Conservation (phyloP, 1,140 invertebrate species). For the Pseudomyrmex concolor region DNA sequence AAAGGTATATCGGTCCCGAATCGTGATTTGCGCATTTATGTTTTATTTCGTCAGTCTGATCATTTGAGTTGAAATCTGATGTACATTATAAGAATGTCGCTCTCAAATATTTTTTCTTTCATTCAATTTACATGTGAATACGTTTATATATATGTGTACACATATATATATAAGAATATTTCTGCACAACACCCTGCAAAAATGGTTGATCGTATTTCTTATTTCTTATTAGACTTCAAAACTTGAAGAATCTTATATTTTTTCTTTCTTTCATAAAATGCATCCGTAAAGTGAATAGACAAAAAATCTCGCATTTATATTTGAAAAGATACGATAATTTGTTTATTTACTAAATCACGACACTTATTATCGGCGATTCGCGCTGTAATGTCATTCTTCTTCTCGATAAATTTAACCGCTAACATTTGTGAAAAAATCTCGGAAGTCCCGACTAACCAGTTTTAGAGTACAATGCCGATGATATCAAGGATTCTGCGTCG, state of each 20-base stretch:
- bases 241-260: no score
- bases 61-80: conserved; percentile 23
- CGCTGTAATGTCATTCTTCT: not conserved
- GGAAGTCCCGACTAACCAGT: conserved; percentile 3
- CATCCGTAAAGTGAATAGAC: not conserved
- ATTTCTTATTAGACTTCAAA: no score
- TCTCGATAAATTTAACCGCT: conserved; percentile 7
- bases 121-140: no score
- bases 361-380: not conserved
- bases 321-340: not conserved
- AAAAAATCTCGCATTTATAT: not conserved
- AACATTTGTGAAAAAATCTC: conserved; percentile 54
- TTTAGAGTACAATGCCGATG: conserved; percentile 56
- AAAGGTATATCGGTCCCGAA: conserved; percentile 33
- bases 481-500: conserved; percentile 54
- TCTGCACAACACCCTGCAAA: no score
- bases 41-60: no score
- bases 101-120: not conserved
- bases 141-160: no score
- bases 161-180: no score
- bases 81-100: not conserved
- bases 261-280: not conserved
- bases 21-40: conserved; percentile 31
- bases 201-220: no score
- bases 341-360: not conserved